These are phyloP conservation scores for Lagodon rhomboides DNA, from an alignment of 2,797 vertebrate genomes.

Conservation along the genomic window DNA sequence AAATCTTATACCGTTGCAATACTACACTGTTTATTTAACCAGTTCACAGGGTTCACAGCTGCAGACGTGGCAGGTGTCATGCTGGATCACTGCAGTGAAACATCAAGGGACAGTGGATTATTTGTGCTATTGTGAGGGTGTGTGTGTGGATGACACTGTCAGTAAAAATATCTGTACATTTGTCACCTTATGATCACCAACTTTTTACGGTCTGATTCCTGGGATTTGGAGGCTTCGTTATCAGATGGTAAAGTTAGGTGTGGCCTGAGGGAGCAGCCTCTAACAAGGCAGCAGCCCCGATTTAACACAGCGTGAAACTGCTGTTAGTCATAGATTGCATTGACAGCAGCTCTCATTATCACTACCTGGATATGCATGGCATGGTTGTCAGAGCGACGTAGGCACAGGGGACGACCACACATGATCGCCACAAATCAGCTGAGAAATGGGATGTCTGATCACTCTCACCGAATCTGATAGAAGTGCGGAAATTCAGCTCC, in stretches of 20 bases:
- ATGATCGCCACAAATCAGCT: slow-evolving; percentile 74
- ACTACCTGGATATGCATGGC: slow-evolving; percentile 83
- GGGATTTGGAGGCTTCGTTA: slow-evolving; percentile 59
- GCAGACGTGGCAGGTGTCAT: slow-evolving; percentile 42
- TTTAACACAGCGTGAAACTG: slow-evolving; percentile 77
- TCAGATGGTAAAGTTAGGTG: slow-evolving; percentile 64
- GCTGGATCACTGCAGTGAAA: slow-evolving; percentile 24
- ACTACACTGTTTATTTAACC: not conserved
- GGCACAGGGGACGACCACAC: slow-evolving; percentile 69
- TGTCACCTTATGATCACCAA: slow-evolving; percentile 55
- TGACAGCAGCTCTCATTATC: slow-evolving; percentile 80
- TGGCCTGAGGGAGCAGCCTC: slow-evolving; percentile 75
- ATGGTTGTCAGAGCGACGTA: slow-evolving; percentile 80
- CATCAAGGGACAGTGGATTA: slow-evolving; percentile 27
- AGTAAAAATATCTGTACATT: slow-evolving; percentile 58
- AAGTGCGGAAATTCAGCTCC: slow-evolving; percentile 51
- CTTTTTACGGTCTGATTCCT: slow-evolving; percentile 52
- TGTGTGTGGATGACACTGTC: slow-evolving; percentile 33
- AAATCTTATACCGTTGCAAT: no score
- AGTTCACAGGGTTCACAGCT: slow-evolving; percentile 21
- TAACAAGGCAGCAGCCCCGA: slow-evolving; percentile 76
- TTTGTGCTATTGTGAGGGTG: slow-evolving; percentile 35
- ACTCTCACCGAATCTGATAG: slow-evolving; percentile 64
- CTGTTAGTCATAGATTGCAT: slow-evolving; percentile 76
- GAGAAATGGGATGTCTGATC: slow-evolving; percentile 79